Conservation (phyloP, 2,113 vertebrate species). For the Oncorhynchus masou region DNA sequence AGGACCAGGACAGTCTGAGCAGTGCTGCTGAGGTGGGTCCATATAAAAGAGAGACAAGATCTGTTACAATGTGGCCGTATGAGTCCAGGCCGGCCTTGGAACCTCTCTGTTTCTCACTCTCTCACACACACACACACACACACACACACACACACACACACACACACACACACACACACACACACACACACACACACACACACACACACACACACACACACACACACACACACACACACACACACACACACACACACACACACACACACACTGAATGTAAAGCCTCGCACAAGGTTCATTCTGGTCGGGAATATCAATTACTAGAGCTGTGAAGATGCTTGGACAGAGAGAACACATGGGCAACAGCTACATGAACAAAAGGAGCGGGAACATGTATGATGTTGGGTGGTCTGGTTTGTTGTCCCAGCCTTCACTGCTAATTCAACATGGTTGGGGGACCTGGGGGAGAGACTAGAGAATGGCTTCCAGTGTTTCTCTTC, state of each 20-base stretch:
- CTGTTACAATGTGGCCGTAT: not conserved
- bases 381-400: too few species aligned
- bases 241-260: not conserved
- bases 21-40: conserved; percentile 79
- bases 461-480: not conserved
- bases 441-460: not conserved
- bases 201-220: conserved; percentile 28
- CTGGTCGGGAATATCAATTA: too few species aligned
- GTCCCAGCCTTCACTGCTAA: not conserved
- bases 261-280: not conserved
- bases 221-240: conserved; percentile 25
- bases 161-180: not conserved
- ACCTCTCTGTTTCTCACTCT: conserved; percentile 22
- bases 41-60: not conserved
- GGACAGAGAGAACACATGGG: too few species aligned
- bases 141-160: conserved; percentile 24
- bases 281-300: too few species aligned
- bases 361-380: too few species aligned
- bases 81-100: not conserved
- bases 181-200: conserved; percentile 21
- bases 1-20: conserved; percentile 75
- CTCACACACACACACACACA: conserved; percentile 28
- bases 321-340: too few species aligned
- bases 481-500: not conserved
- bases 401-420: not conserved